These are phyloP conservation scores for Rhinolophus sinicus DNA, from an alignment of 2,113 vertebrate species.

Conservation along the genomic window DNA sequence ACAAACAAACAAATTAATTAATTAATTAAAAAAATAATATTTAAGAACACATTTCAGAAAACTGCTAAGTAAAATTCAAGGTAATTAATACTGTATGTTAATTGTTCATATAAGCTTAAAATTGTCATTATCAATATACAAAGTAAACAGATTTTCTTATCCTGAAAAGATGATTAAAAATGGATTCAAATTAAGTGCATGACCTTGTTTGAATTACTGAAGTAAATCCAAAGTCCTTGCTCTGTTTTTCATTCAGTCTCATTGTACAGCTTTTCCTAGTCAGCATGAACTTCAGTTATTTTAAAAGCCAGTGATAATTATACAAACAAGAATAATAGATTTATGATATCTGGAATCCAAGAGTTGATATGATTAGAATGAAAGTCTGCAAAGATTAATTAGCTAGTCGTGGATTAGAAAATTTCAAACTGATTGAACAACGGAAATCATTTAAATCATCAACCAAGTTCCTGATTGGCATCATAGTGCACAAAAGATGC, in stretches of 20 bases:
- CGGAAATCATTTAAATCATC: constrained; percentile 69
- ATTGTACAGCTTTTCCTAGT: neutral
- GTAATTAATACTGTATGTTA: neutral
- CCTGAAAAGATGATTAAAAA: constrained; percentile 41
- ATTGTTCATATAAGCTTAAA: neutral
- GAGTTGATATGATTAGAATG: constrained; percentile 54
- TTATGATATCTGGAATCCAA: constrained; percentile 50
- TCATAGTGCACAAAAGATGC: neutral
- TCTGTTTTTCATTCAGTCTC: constrained; percentile 1
- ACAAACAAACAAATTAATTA: too few relatives aligned
- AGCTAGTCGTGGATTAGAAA: constrained; percentile 68
- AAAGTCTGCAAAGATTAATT: constrained; percentile 73
- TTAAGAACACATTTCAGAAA: neutral
- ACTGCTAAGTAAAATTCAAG: constrained; percentile 37
- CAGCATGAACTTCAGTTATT: neutral
- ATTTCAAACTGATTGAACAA: constrained; percentile 69
- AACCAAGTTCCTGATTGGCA: constrained; percentile 53
- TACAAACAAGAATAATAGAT: neutral
- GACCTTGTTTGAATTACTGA: constrained; percentile 38
- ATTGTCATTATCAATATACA: neutral
- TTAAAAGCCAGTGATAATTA: neutral
- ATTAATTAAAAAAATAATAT: neutral
- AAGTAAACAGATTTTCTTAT: constrained; percentile 30
- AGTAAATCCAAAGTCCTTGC: neutral
- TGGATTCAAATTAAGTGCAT: neutral